Percentiles rank a stretch among this genome's conserved stretches.
Conservation (phyloP, 2,888 invertebrate genomes). For the Ashinkailepas kermadecensis region DNA sequence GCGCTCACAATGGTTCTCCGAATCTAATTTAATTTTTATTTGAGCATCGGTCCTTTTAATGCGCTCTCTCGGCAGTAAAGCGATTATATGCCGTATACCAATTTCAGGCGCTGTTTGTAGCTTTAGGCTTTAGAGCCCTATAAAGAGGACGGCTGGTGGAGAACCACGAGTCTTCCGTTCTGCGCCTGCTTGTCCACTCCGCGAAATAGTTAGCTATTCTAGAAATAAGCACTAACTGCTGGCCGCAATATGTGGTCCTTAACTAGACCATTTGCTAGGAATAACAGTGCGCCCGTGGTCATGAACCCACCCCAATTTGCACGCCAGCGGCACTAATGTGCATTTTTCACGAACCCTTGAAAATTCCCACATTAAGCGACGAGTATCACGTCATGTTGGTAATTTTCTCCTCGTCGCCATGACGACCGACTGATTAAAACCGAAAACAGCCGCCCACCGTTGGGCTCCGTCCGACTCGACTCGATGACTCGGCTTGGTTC, state of each 20-base stretch:
- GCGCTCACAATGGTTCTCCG: neutral
- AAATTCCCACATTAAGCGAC: neutral
- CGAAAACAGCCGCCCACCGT: too few species aligned
- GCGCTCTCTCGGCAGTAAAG: neutral
- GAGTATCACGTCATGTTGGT: neutral
- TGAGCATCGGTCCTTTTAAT: slow-evolving; percentile 10
- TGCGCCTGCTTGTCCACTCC: neutral
- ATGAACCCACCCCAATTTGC: neutral
- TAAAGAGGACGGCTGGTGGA: neutral
- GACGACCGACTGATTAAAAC: neutral
- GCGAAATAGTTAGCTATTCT: neutral
- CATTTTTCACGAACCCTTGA: neutral
- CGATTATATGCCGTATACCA: slow-evolving; percentile 18
- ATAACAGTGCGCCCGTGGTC: neutral
- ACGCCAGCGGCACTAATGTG: neutral
- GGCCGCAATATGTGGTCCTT: neutral
- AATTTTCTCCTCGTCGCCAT: neutral
- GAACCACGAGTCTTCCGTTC: neutral
- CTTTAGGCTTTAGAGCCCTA: neutral
- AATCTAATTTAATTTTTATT: slow-evolving; percentile 20
- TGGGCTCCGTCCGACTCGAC: too few species aligned
- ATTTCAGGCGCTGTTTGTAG: neutral
- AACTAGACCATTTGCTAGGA: neutral
- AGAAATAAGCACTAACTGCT: neutral
- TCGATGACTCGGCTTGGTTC: too few species aligned